Percentiles rank a stretch among this genome's conserved stretches.
phyloP scores from a whole-genome alignment of 2,888 invertebrate species.

The Caenorhabditis wallacei region DNA sequence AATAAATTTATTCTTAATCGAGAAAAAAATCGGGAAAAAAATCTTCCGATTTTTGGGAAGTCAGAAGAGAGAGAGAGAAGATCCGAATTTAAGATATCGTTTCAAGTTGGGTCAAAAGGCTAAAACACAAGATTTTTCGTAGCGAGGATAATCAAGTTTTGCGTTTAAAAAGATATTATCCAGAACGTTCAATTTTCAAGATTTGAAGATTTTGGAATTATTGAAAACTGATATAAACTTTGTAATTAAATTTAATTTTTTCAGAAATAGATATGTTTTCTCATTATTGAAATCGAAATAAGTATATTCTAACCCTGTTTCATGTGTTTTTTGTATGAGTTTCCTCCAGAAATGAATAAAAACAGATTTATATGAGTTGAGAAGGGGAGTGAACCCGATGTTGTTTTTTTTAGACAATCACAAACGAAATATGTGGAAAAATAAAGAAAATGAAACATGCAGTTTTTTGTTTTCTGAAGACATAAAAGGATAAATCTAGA shows the following conservation, averaged over 20 bases:
- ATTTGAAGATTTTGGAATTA: too few species aligned
- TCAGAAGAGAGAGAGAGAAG: conserved; percentile 2
- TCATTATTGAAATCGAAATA: too few species aligned
- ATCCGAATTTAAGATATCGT: background rate
- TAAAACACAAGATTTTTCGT: too few species aligned
- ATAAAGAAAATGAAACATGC: conserved; percentile 2
- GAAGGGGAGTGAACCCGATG: conserved; percentile 53
- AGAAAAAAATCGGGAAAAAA: conserved; percentile 8
- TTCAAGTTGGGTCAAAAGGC: background rate
- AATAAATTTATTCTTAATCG: background rate
- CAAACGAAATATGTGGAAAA: conserved; percentile 52
- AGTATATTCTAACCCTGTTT: too few species aligned
- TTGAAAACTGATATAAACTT: too few species aligned
- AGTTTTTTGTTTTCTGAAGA: conserved; percentile 27
- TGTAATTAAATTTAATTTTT: too few species aligned
- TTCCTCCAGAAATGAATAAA: too few species aligned
- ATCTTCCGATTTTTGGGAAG: conserved; percentile 1
- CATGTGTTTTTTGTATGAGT: too few species aligned
- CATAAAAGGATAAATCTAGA: conserved; percentile 25
- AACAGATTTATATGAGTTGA: conserved; percentile 27
- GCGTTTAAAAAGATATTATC: too few species aligned
- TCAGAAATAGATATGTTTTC: too few species aligned
- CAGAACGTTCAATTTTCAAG: too few species aligned
- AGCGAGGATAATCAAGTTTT: too few species aligned
- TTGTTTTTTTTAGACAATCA: conserved; percentile 53